These are phyloP conservation scores for Danio kyathit DNA, from an alignment of 2,797 vertebrate genomes.

Conservation along the genomic window DNA sequence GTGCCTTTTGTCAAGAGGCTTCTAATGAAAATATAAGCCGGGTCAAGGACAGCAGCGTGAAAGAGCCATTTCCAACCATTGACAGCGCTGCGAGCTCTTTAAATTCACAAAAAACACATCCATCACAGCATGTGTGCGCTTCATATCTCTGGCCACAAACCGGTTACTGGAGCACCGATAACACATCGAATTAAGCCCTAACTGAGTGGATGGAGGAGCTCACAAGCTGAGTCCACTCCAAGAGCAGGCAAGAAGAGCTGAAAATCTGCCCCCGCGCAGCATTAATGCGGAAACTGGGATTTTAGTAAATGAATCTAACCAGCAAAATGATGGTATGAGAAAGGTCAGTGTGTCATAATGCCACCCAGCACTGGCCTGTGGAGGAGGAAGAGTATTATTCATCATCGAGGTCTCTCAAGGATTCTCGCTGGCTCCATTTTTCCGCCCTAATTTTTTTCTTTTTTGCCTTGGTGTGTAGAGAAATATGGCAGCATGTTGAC, in stretches of 20 bases:
- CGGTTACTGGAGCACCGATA: slow-evolving; percentile 32
- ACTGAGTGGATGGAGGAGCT: slow-evolving; percentile 34
- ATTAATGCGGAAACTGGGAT: slow-evolving; percentile 54
- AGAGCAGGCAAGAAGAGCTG: slow-evolving; percentile 28
- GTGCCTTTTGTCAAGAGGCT: slow-evolving; percentile 38
- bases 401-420: slow-evolving; percentile 55
- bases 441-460: slow-evolving; percentile 59
- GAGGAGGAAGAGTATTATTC: slow-evolving; percentile 53
- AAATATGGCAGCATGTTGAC: slow-evolving; percentile 63
- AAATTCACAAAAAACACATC: slow-evolving; percentile 36
- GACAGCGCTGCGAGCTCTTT: slow-evolving; percentile 32
- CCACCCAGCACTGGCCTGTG: slow-evolving; percentile 51
- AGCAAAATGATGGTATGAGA: slow-evolving; percentile 47
- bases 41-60: slow-evolving; percentile 42
- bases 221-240: slow-evolving; percentile 45
- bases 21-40: slow-evolving; percentile 45
- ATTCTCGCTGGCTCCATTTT: slow-evolving; percentile 49
- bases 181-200: slow-evolving; percentile 45
- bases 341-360: slow-evolving; percentile 55
- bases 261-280: slow-evolving; percentile 35
- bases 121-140: slow-evolving; percentile 22
- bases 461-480: slow-evolving; percentile 47
- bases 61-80: slow-evolving; percentile 16
- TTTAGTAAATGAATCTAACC: slow-evolving; percentile 50
- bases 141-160: slow-evolving; percentile 37